A percentile compares a stretch with the other conserved stretches of the same genome.
Evolutionary conservation across 2,797 vertebrate species (phyloP).

Genomic region (Gobio occitaniae): DNA sequence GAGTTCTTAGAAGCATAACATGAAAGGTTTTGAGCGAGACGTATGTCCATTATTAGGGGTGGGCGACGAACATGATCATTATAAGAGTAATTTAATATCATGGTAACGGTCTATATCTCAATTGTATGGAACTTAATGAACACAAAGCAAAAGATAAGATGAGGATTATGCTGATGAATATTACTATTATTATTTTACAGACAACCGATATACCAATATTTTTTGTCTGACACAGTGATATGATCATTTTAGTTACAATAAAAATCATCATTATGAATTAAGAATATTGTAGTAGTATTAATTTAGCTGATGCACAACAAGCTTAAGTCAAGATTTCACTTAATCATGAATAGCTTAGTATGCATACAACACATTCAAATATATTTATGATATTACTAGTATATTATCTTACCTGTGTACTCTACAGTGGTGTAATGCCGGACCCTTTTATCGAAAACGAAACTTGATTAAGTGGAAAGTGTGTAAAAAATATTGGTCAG

Average conservation of each 20-base stretch:
- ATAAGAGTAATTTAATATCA: not conserved
- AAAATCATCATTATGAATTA: not conserved
- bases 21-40: conserved; percentile 11
- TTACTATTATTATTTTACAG: not conserved
- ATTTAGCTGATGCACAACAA: not conserved
- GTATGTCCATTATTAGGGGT: not conserved
- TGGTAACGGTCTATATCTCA: not conserved
- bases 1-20: conserved; percentile 44
- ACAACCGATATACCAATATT: not conserved
- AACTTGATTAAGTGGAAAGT: not conserved
- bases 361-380: not conserved
- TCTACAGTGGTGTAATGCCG: not conserved
- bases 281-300: not conserved
- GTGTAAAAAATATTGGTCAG: not conserved
- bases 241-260: not conserved
- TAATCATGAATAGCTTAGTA: not conserved
- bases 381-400: not conserved
- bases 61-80: not conserved
- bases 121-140: not conserved
- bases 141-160: not conserved
- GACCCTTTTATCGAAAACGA: not conserved
- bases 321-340: not conserved
- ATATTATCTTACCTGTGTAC: not conserved
- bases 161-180: not conserved
- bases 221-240: not conserved